Base-by-base conservation (phyloP, 2,888 invertebrate genomes). In the Calameuta pallipes region DNA sequence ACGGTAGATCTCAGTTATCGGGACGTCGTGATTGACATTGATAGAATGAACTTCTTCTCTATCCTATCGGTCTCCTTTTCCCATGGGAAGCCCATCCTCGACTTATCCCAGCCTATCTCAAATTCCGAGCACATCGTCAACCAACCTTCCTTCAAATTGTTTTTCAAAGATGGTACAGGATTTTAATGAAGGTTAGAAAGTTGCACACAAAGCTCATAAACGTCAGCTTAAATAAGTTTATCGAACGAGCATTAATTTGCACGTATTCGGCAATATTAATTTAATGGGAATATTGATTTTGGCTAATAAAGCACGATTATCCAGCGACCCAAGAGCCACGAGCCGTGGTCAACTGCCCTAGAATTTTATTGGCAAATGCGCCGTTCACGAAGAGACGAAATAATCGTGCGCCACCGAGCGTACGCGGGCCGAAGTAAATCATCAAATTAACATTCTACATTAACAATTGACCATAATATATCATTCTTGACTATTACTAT, bases 361-460 rank as follows among this genome's bases (percentile, higher is more conserved):
- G 9, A 15, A 56, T 56, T 56, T 56, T 56, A 56, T 56, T 56
- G 56, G 56, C 56, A 56, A 56, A 56, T 6, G 56, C 23, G 56
- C 23, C 56, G 56, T 9, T 23, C 23, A 1, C 23, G 56, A 56
- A 56, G 56, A 56, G 56, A 56, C 56, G 56, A 56, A 56, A 56
- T 56, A 23, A 56, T 56, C 23, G 9, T 23, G 56, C 23, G 23
- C 23, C 23, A 15, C 23, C 56, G 56, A 12, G 68, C 15, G 41
- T 31, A 33, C 71, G 13, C 23, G 41, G n/a, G 11, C 35, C 41
- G 69, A 78, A 70, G 74, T 77, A 11, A 68, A 75, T 74, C 75
- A 69, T 74, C 12, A 76, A 70, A 75, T 68, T 79, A 78, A 79
- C 75, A 76, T 80, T 82, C 80, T 82, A 80, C 82, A 73, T 56